phyloP scores from a whole-genome alignment of 92 coral and sea anemone genomes.

The Epizoanthus ramosus region DNA sequence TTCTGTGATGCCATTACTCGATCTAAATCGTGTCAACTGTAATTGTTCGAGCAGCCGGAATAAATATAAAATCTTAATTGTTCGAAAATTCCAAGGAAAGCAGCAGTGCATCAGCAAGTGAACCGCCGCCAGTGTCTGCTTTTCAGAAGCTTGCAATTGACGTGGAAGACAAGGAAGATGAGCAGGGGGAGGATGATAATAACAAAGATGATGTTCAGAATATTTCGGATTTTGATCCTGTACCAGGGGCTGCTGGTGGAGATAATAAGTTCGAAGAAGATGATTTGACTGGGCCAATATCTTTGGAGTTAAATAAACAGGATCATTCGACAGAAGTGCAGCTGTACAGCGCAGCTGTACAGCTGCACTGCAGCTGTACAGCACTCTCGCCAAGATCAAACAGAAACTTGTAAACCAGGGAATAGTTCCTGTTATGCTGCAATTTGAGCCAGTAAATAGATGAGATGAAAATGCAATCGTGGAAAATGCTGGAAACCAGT shows the following conservation, averaged over 20 bases:
- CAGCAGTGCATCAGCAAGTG: constrained; percentile 16
- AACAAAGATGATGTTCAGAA: not conserved
- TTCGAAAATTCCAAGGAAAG: not conserved
- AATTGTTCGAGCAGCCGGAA: constrained; percentile 4
- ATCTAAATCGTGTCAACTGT: constrained; percentile 33
- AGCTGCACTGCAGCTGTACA: no score
- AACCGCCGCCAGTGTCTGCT: constrained; percentile 10
- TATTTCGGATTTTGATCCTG: constrained; percentile 4
- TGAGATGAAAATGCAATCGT: no score
- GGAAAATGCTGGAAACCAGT: no score
- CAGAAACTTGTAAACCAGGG: no score
- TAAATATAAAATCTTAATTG: constrained; percentile 6
- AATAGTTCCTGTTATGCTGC: no score
- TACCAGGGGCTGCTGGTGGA: not conserved
- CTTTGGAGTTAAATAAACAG: no score
- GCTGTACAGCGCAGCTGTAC: no score
- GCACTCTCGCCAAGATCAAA: no score
- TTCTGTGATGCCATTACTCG: constrained; percentile 38
- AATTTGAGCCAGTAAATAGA: no score
- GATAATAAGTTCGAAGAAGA: not conserved
- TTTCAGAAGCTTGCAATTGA: constrained; percentile 16
- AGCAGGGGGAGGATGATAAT: constrained; percentile 1
- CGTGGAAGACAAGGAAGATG: no score
- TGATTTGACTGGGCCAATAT: constrained; percentile 1
- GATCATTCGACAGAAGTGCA: no score